Evolutionary conservation across 1,140 invertebrate species (phyloP).

Genomic region (Drosophila arawakana): DNA sequence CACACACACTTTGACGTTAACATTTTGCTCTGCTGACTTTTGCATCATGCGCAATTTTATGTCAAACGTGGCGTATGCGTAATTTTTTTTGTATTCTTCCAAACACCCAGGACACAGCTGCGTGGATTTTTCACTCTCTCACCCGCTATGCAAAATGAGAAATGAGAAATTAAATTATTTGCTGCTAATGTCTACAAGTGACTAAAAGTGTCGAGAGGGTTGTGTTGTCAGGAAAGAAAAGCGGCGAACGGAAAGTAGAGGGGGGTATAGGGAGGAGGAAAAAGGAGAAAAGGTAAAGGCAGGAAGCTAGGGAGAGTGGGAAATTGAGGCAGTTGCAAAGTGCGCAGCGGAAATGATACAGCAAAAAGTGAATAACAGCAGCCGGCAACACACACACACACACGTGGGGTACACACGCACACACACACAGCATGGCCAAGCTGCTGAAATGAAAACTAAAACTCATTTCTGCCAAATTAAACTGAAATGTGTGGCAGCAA

Average conservation of each 20-base stretch:
- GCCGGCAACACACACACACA: constrained; percentile 37
- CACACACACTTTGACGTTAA: constrained; percentile 23
- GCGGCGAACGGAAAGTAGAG: no score
- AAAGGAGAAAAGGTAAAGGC: neutral
- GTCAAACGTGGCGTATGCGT: constrained; percentile 77
- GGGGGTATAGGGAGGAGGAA: neutral
- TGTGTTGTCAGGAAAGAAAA: neutral
- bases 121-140: constrained; percentile 38
- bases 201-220: constrained; percentile 14
- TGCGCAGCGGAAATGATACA: constrained; percentile 74
- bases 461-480: constrained; percentile 83
- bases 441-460: constrained; percentile 79
- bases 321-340: constrained; percentile 9
- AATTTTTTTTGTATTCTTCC: constrained; percentile 51
- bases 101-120: constrained; percentile 32
- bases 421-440: constrained; percentile 26
- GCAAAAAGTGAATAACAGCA: constrained; percentile 65
- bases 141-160: constrained; percentile 45
- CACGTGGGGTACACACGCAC: constrained; percentile 37
- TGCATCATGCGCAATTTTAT: constrained; percentile 63
- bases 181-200: constrained; percentile 69
- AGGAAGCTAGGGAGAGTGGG: neutral
- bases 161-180: constrained; percentile 82
- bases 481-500: constrained; percentile 74
- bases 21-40: constrained; percentile 37